Base-by-base conservation (phyloP, 1,140 invertebrate species). In the Eulimnadia texana region DNA sequence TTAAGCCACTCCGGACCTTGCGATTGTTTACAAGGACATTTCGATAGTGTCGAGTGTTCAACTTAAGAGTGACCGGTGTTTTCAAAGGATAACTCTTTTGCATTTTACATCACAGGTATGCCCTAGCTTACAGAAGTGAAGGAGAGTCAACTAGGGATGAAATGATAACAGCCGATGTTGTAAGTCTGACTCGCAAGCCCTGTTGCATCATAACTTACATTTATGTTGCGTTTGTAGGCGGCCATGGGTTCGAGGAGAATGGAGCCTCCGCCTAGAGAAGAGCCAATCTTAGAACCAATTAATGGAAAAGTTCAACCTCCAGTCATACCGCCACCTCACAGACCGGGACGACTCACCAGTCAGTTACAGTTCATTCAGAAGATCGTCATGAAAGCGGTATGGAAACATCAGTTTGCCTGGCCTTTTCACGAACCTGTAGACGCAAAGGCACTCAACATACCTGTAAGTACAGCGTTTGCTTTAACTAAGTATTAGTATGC, bases 381-480 rank as follows among this genome's bases (percentile, higher is more conserved):
- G 73, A 86, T 84, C 70, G 93, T 99, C 13, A 80, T 98, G 71
- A 97, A 96, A 75, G 84, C 90, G 69, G 84, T 98, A 65, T 94
- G 90, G 91, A 98, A 94, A 77, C 96, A 99, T 76, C 86, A 94
- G 72, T 96, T 95, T 79, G 88, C 93, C 23, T 99, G 96, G 96
- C 96, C 96, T 54, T 98, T 99, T 72, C 88, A 94, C 67, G 84
- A 89, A 71, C 96, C 96, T 55, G 96, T 99, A 19, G 94, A 99
- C 77, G 87, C 94, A 29, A 88, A 87, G 66, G 93, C 93, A 76
- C 80, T 99, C 50, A 93, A 93, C 76, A 80, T 99, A 70, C 95
- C 94, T 66, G 90, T 91, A 79, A 73, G 79, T 80, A n/a, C 24
- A 13, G 10, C 20, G 16, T 20, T 57, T 16, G 55, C 24, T 29